Base-by-base conservation (phyloP, 23 tunicate genomes). In the Diplosoma virens region DNA sequence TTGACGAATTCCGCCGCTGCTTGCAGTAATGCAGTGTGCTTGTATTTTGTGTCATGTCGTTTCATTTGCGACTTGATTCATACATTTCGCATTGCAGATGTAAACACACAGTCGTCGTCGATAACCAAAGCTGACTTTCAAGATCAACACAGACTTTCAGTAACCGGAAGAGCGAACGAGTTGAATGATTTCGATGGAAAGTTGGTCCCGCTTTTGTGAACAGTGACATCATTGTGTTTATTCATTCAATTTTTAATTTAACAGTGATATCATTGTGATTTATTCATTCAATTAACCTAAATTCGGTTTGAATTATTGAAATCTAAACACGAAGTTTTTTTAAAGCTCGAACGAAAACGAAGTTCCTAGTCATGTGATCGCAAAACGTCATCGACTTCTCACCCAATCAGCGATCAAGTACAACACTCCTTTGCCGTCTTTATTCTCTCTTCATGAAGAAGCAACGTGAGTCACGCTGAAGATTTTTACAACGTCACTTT, bases 381-480 rank as follows among this genome's bases (percentile, higher is more conserved):
- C 96, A 0, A 77, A 78, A 25, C 77, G 85, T 46, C 96, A 89
- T 37, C 77, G 88, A 47, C 56, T 67, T 48, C 37, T 89, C 28
- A 84, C 96, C 1, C 58, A 60, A 63, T 82, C 88, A 3, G 96
- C 96, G 32, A 58, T 89, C 3, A 59, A 87, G 0, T 89, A 77
- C 71, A 89, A 89, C 77, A 58, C 71, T 22, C 96, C 96, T 11
- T 36, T 89, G 60, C 96, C 96, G 24, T 89, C 96, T 14, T 31
- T 89, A 59, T 46, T 78, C 36, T 47, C 60, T 23, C 21, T 72
- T 47, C 48, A 33, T 14, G 25, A 25, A 3, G 74, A 67, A 23
- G 7, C 50, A 6, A 34, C 52, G 52, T 33, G 11, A 21, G 11
- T 16, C 64, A 56, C 21, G 18, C 20, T 56, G 6, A 56, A 16